A percentile compares a stretch with the other conserved stretches of the same genome.
phyloP scores from a whole-genome alignment of 2,888 invertebrate species.

The Ashinkailepas kermadecensis region DNA sequence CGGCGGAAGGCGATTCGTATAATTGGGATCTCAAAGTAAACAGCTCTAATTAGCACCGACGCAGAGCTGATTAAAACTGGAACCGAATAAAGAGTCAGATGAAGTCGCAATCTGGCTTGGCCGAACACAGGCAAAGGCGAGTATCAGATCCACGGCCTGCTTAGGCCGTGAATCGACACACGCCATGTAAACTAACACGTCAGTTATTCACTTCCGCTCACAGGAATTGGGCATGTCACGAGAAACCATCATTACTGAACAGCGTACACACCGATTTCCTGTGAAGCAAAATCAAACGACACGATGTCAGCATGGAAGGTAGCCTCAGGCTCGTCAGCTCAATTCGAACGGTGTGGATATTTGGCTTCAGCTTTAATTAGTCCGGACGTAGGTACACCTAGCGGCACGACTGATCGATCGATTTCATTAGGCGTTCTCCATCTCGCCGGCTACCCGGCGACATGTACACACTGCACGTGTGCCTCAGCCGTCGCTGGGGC shows the following conservation, averaged over 20 bases:
- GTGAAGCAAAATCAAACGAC: no score
- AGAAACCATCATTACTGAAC: no score
- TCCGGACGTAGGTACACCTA: not conserved
- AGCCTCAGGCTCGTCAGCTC: no score
- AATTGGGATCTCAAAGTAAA: constrained; percentile 19
- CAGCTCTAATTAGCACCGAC: constrained; percentile 15
- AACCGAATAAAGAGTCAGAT: constrained; percentile 5
- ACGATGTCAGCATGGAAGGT: no score
- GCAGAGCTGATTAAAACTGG: constrained; percentile 15
- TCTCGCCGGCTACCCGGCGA: not conserved
- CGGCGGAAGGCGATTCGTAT: constrained; percentile 9
- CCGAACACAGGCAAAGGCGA: not conserved
- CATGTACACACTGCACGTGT: not conserved
- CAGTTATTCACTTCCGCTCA: no score
- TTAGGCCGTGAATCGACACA: not conserved
- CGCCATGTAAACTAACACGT: not conserved
- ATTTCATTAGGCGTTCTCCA: constrained; percentile 17
- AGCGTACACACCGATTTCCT: no score
- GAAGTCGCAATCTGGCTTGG: not conserved
- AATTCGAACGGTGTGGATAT: not conserved
- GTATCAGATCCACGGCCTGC: no score
- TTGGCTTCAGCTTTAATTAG: constrained; percentile 15
- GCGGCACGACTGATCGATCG: not conserved
- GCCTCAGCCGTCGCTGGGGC: no score
- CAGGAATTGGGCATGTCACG: no score